Evolutionary conservation across 64 coral and sea anemone genomes (phyloP).

Genomic region (Acropora yongei): DNA sequence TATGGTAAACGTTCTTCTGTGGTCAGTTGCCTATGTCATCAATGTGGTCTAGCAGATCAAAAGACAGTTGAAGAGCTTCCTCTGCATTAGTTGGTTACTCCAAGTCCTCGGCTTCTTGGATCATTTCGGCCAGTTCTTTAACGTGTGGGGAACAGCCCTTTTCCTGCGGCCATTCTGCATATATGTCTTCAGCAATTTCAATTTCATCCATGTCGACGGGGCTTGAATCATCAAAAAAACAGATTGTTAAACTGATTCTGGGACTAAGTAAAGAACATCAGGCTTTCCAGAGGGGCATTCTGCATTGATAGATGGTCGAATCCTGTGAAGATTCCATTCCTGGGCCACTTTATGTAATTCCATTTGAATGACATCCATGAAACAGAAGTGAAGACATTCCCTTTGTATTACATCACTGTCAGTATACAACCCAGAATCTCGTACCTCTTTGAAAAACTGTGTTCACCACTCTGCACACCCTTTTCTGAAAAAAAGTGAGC

Average conservation of each 20-base stretch:
- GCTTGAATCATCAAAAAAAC: slow-evolving; percentile 15
- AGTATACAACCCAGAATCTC: slow-evolving; percentile 70
- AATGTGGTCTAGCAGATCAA: slow-evolving; percentile 7
- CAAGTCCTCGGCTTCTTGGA: slow-evolving; percentile 37
- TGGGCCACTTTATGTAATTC: slow-evolving; percentile 68
- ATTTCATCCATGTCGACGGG: slow-evolving; percentile 37
- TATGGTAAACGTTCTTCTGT: background rate
- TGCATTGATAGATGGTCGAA: slow-evolving; percentile 50
- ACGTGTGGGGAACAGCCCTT: slow-evolving; percentile 25
- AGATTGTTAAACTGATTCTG: slow-evolving; percentile 28
- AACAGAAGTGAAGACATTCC: slow-evolving; percentile 78
- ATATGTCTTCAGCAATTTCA: slow-evolving; percentile 36
- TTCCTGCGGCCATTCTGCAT: background rate
- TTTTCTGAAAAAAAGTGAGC: background rate
- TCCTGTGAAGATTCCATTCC: slow-evolving; percentile 74
- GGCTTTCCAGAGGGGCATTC: slow-evolving; percentile 62
- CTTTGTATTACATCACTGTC: slow-evolving; percentile 49
- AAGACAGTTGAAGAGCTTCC: slow-evolving; percentile 30
- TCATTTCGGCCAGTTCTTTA: background rate
- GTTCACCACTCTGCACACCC: slow-evolving; percentile 11
- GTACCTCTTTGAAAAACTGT: slow-evolving; percentile 34
- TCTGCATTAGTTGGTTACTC: background rate
- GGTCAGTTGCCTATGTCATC: slow-evolving; percentile 21
- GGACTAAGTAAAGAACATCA: slow-evolving; percentile 75
- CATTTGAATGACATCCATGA: slow-evolving; percentile 60